Conservation (phyloP, 2,113 vertebrate genomes). For the Toxostoma redivivum region DNA sequence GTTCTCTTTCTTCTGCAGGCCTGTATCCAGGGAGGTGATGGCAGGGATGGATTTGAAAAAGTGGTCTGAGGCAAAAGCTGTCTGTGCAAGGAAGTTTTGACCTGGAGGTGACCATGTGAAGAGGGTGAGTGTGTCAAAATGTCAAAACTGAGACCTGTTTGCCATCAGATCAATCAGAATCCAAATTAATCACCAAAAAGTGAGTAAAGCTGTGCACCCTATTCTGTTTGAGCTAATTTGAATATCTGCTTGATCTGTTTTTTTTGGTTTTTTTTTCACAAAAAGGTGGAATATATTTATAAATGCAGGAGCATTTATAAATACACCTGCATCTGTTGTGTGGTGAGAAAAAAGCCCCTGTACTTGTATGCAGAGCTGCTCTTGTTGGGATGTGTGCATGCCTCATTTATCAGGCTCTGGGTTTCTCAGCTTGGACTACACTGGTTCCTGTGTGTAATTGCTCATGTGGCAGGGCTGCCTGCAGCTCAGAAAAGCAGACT, state of each 20-base stretch:
- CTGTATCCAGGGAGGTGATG: not conserved
- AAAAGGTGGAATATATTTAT: not conserved
- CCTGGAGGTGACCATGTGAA: not conserved
- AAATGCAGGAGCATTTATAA: not conserved
- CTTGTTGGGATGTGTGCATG: not conserved
- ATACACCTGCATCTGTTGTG: constrained; percentile 64
- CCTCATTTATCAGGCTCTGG: not conserved
- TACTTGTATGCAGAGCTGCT: not conserved
- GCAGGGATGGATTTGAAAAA: not conserved
- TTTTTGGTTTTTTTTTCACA: not conserved
- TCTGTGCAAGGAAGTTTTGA: not conserved
- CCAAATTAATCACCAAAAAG: not conserved
- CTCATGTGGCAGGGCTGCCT: not conserved
- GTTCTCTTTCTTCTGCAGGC: not conserved
- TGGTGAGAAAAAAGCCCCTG: constrained; percentile 61
- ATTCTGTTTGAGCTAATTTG: not conserved
- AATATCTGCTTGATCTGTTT: not conserved
- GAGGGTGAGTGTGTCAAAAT: not conserved
- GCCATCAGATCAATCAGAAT: not conserved
- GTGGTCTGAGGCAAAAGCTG: not conserved
- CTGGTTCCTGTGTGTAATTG: too few species aligned
- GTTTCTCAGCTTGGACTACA: not conserved
- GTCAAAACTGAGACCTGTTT: not conserved
- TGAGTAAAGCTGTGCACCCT: not conserved
- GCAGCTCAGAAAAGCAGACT: not conserved